Evolutionary conservation across 37 sponge, comb jelly and placozoan genomes (phyloP).

Genomic region (Chondrilla cf. caribensis): DNA sequence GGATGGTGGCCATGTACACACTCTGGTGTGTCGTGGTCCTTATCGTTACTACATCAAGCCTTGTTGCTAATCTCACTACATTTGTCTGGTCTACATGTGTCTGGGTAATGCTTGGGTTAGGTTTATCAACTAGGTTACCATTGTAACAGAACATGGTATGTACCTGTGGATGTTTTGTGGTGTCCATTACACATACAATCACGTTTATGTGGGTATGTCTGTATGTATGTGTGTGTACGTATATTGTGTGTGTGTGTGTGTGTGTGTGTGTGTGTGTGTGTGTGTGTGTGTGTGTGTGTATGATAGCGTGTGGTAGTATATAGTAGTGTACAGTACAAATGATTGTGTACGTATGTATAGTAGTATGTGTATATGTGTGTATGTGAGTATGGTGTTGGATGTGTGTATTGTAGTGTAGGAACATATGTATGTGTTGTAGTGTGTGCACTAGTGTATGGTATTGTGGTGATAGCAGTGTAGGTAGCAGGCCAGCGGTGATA

Average conservation of each 20-base stretch:
- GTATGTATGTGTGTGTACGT: conserved; percentile 16
- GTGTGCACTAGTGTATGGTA: background rate
- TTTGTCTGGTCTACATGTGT: too few species aligned
- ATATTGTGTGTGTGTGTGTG: conserved; percentile 19
- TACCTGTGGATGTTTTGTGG: background rate
- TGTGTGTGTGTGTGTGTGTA: conserved; percentile 8
- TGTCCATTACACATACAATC: background rate
- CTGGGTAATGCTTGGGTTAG: too few species aligned
- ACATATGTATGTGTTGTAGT: conserved; percentile 19
- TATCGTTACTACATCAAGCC: too few species aligned
- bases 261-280: conserved; percentile 10
- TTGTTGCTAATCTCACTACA: too few species aligned
- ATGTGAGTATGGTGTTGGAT: conserved; percentile 6
- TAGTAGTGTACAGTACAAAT: too few species aligned
- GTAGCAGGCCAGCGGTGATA: too few species aligned
- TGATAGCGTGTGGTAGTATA: too few species aligned
- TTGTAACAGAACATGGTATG: too few species aligned
- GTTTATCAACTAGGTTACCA: too few species aligned
- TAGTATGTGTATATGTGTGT: background rate
- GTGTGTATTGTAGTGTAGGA: conserved; percentile 23
- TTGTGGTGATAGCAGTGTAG: too few species aligned
- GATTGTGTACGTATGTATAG: background rate
- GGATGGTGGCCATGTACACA: background rate
- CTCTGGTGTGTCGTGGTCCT: background rate
- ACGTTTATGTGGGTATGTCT: background rate